Evolutionary conservation across 2,113 vertebrate species (phyloP), one percentile per base, ranked within the genome.

Genomic region (Carassius carassius): DNA sequence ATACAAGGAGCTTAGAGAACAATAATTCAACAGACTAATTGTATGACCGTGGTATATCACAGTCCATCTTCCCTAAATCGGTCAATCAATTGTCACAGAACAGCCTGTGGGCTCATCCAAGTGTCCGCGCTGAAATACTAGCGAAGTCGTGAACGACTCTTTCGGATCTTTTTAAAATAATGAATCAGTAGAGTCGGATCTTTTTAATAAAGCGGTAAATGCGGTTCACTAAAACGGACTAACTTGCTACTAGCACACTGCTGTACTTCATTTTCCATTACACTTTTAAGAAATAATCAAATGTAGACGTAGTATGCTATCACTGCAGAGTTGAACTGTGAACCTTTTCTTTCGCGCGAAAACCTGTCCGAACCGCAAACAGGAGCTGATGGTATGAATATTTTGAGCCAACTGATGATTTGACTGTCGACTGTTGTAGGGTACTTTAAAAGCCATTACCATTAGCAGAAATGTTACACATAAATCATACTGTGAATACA

Each of bases 41-140:
- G 79, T 35, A 29, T 35, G 82, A 62, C 72, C 12, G 29, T 2
- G 76, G 21, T 58, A 78, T 72, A 62, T 86, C 77, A 82, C 81
- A 86, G 85, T 88, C 87, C 85, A 88, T 88, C 78, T 88, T 86
- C 78, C 47, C 29, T 44, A 54, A 16, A 56, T 74, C 65, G 77
- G 67, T 83, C 73, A 41, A 70, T 60, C 63, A 81, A 54, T 73
- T 83, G 54, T 78, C 82, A 78, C 72, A 56, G 70, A 51, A 81
- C 51, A 51, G 81, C 35, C 81, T 74, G 82, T 82, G 87, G 85
- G 78, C 85, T 82, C 41, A 32, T 77, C 85, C 87, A 84, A 81
- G 78, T 84, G 76, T 76, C 82, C 25, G 65, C 21, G 51, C 21
- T 81, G n/a, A 49, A 29, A 47, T 65, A n/a, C 32, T 37, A 76